phyloP scores from a whole-genome alignment of 2,797 vertebrate species.

The Lepilemur septentrionalis region DNA sequence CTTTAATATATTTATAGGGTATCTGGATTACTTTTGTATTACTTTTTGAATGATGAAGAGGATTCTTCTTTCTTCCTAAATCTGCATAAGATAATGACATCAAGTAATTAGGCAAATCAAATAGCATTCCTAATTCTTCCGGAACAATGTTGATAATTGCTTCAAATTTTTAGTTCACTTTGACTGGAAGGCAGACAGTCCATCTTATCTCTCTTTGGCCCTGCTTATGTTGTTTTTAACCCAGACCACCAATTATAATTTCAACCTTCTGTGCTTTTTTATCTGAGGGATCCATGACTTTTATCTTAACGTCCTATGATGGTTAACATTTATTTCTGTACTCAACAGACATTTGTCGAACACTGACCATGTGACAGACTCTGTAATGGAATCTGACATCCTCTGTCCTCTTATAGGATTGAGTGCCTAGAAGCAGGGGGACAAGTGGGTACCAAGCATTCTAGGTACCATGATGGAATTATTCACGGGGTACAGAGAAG shows the following conservation, averaged over 20 bases:
- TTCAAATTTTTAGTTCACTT: neutral
- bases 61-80: neutral
- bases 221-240: neutral
- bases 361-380: neutral
- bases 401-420: neutral
- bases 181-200: neutral
- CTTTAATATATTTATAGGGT: neutral
- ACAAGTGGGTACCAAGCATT: neutral
- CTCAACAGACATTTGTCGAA: neutral
- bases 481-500: neutral
- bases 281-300: neutral
- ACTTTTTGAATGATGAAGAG: neutral
- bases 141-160: neutral
- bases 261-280: neutral
- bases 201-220: neutral
- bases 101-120: constrained; percentile 44
- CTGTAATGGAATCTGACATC: neutral
- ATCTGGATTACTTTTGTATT: neutral
- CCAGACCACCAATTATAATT: neutral
- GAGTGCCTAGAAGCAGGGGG: neutral
- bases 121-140: constrained; percentile 31
- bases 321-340: neutral
- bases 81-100: constrained; percentile 17
- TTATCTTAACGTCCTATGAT: neutral
- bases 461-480: neutral